These are phyloP conservation scores for Orestias chungarensis DNA, from an alignment of 2,797 vertebrate genomes.

Conservation along the genomic window DNA sequence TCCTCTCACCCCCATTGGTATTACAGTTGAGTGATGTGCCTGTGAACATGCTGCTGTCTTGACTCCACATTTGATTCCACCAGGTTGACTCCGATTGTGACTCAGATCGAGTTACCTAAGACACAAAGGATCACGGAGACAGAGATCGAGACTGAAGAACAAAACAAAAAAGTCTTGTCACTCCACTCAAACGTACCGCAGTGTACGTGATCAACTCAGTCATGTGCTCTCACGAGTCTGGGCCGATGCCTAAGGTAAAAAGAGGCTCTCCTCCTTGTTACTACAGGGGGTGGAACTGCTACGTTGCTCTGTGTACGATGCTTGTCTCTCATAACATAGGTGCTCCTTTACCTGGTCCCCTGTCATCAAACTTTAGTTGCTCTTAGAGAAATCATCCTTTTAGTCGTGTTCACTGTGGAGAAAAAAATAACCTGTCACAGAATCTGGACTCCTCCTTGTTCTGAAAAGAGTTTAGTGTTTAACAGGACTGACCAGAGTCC, in stretches of 20 bases:
- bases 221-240: slow-evolving; percentile 76
- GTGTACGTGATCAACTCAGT: slow-evolving; percentile 75
- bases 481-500: slow-evolving; percentile 72
- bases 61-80: slow-evolving; percentile 85
- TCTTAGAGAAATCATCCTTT: slow-evolving; percentile 44
- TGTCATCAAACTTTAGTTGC: slow-evolving; percentile 35
- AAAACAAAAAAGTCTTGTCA: slow-evolving; percentile 77
- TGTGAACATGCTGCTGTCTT: slow-evolving; percentile 82
- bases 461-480: slow-evolving; percentile 62
- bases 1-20: slow-evolving; percentile 39
- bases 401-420: slow-evolving; percentile 56
- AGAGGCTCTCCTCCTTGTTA: slow-evolving; percentile 73
- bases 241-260: slow-evolving; percentile 84
- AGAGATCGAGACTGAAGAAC: slow-evolving; percentile 72
- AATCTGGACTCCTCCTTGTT: slow-evolving; percentile 27
- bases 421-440: slow-evolving; percentile 32
- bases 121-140: slow-evolving; percentile 74
- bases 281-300: slow-evolving; percentile 68
- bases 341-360: slow-evolving; percentile 57
- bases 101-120: slow-evolving; percentile 79
- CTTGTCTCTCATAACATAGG: slow-evolving; percentile 69
- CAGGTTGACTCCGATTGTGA: slow-evolving; percentile 86
- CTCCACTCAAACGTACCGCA: slow-evolving; percentile 73
- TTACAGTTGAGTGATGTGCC: slow-evolving; percentile 69
- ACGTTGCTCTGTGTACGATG: slow-evolving; percentile 77